A percentile compares a stretch with the other conserved stretches of the same genome.
Evolutionary conservation across 2,888 invertebrate species (phyloP).

Genomic region (Nephrocerus scutellatus): DNA sequence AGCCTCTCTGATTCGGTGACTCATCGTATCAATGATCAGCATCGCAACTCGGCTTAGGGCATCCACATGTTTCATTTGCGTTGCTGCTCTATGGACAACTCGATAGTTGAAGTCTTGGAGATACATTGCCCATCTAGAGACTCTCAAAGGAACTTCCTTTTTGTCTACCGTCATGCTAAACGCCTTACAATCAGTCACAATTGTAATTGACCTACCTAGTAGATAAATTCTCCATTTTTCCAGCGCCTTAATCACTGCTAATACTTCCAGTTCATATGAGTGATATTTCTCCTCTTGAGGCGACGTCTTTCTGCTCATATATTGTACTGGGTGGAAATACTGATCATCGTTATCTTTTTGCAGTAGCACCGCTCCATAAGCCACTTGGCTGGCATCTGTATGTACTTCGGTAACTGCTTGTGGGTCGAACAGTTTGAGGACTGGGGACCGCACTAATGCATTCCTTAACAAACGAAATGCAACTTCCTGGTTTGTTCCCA

Average conservation of each 20-base stretch:
- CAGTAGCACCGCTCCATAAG: constrained; percentile 18
- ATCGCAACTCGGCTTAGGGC: constrained; percentile 15
- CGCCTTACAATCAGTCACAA: constrained; percentile 33
- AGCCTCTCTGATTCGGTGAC: constrained; percentile 2
- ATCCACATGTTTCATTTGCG: constrained; percentile 20
- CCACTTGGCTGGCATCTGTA: constrained; percentile 21
- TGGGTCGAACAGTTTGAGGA: constrained; percentile 18
- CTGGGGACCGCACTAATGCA: constrained; percentile 9
- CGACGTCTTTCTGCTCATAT: constrained; percentile 21
- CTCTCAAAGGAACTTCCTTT: constrained; percentile 20
- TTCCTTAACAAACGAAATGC: constrained; percentile 16
- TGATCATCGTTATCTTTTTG: constrained; percentile 17
- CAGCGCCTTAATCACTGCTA: constrained; percentile 18
- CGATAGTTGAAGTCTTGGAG: constrained; percentile 15
- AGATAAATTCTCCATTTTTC: constrained; percentile 30
- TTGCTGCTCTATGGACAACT: constrained; percentile 13
- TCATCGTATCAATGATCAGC: background rate
- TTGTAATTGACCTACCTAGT: constrained; percentile 28
- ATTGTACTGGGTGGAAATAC: constrained; percentile 14
- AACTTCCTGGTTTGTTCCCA: constrained; percentile 3
- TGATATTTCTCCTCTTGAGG: constrained; percentile 16
- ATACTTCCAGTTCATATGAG: constrained; percentile 25
- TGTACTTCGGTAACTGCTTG: constrained; percentile 20
- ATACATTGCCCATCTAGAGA: constrained; percentile 13
- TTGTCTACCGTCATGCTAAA: constrained; percentile 34